Evolutionary conservation across 1,140 invertebrate species (phyloP), one percentile per base, ranked within the genome.

Genomic region (Sitophilus oryzae): DNA sequence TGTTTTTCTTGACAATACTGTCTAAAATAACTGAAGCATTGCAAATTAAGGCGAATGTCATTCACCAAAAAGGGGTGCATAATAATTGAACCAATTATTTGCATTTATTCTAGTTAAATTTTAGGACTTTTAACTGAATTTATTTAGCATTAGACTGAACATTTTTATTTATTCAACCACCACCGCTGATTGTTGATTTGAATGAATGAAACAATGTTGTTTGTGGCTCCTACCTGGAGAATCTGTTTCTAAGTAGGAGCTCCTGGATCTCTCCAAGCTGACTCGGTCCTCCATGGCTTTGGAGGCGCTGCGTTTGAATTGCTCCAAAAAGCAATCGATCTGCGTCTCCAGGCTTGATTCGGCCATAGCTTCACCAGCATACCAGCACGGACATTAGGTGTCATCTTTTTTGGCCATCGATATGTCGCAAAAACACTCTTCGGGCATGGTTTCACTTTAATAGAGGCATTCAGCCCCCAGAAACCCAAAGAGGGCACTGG

Each of bases 301-400:
- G 25, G 83, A 84, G 62, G 82, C 82, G 74, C 82, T 85, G 51
- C 81, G 79, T 67, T 85, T 86, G 67, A 88, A 86, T 66, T 86
- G 84, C 74, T 87, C 85, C 68, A 88, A 74, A 72, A 89, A 87
- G 74, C 81, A 83, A 77, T 88, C 86, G 72, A 88, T 87, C 74
- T 88, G 84, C 59, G 80, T 84, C 73, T 88, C 86, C 68, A 88
- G 84, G 54, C 79, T 83, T 5, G 61, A 55, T 78, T 82, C 60
- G 82, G 82, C 60, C 83, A 83, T 66, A 45, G 46, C 45, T 41
- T n/a, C 49, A 6, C 22, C 19, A 51, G 37, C 49, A 34, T 23
- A 42, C 21, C 20, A 11, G 11, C 16, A 43, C 16, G 34, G 25
- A 22, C 49, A 51, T 34, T 42, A 42, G 38, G 49, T 51, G 49